Evolutionary conservation across 2,113 vertebrate genomes (phyloP), one percentile per base, ranked within the genome.

Genomic region (Sclerurus mexicanus): DNA sequence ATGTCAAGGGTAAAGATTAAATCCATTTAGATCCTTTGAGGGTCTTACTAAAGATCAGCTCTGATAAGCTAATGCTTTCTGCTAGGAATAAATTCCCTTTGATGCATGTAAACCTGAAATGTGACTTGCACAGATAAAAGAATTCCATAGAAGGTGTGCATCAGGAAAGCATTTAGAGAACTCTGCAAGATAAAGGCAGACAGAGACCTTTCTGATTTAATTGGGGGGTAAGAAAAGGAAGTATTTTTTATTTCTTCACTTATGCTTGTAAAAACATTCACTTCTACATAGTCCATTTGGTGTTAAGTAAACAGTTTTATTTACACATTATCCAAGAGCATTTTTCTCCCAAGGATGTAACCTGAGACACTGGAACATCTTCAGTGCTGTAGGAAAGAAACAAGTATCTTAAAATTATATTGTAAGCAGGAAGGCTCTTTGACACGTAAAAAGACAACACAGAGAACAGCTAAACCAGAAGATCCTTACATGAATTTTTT

Each of bases 1-100:
- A 28, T 68, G 73, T 40, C 82, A 42, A 92, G 63, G n/a, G 68
- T 58, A 90, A 97, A 94, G 59, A 83, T 85, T 93, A 93, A 93
- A 50, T 20, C 63, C 59, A 47, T 80, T 86, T 47, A 80, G 59
- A 86, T 73, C 79, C 82, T 92, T 73, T 77, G 76, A 91, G 72
- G 28, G 63, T 74, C 63, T 95, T 86, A 25, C 39, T 88, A 42
- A 90, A 88, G 59, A 83, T 86, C 63, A 83, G 42, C 33, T 73
- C 80, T 60, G 66, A 71, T 89, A 83, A 89, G 31, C 40, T 93
- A 91, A 90, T 44, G 66, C 49, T 60, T 87, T 80, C 71, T 95
- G 63, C 40, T 25, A 80, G 55, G 50, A 69, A 79, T 10, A 90
- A 28, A 31, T 77, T 83, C 50, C 46, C 92, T 96, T 88, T 95